These are phyloP conservation scores for Acromyrmex heyeri DNA, from an alignment of 1,140 invertebrate species.

Conservation along the genomic window DNA sequence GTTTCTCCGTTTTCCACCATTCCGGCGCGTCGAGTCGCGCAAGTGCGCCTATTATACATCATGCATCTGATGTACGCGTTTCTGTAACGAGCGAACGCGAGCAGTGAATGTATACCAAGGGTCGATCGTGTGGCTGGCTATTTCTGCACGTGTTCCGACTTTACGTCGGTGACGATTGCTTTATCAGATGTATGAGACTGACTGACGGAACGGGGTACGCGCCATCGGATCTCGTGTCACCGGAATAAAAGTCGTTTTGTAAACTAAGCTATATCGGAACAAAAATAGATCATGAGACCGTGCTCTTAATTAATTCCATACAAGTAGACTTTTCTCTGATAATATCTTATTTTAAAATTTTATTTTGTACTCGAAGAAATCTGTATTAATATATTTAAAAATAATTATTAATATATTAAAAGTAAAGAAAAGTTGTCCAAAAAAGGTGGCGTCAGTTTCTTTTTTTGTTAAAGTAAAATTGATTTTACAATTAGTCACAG, in stretches of 20 bases:
- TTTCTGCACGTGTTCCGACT: slow-evolving; percentile 48
- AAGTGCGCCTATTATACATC: slow-evolving; percentile 20
- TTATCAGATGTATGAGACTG: slow-evolving; percentile 55
- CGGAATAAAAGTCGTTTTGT: slow-evolving; percentile 48
- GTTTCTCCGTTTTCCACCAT: neutral
- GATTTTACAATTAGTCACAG: neutral
- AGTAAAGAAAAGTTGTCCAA: neutral
- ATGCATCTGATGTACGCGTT: slow-evolving; percentile 42
- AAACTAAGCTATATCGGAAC: neutral
- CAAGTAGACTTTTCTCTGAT: neutral
- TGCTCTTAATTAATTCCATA: neutral
- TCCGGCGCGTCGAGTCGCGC: slow-evolving; percentile 12
- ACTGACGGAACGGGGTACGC: slow-evolving; percentile 58
- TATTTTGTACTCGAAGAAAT: neutral
- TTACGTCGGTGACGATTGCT: slow-evolving; percentile 40
- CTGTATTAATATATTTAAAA: neutral
- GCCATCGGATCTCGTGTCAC: slow-evolving; percentile 25
- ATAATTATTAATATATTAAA: neutral
- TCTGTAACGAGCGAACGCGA: slow-evolving; percentile 33
- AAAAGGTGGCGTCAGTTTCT: neutral
- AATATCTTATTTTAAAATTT: neutral
- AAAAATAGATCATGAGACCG: neutral
- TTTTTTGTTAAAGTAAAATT: neutral
- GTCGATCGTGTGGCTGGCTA: slow-evolving; percentile 52
- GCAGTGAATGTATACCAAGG: slow-evolving; percentile 12